A percentile compares a stretch with the other conserved stretches of the same genome.
Evolutionary conservation across 2,888 invertebrate genomes (phyloP).

Genomic region (Parelbella ahira): DNA sequence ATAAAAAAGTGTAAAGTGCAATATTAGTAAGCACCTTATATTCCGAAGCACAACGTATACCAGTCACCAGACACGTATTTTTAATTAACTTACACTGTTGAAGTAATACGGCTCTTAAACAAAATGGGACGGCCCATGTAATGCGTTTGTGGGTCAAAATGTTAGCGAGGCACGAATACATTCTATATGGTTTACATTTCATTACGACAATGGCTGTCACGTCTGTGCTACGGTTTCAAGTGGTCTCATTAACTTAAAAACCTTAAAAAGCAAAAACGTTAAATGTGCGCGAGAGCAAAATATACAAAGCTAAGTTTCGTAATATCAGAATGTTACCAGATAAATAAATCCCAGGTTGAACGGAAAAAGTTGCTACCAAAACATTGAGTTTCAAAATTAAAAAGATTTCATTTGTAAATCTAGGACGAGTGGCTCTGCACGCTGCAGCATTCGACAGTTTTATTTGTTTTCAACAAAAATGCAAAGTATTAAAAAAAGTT

Average conservation of each 20-base stretch:
- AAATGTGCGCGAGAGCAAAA: too few species aligned
- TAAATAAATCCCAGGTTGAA: too few species aligned
- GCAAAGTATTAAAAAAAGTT: conserved; percentile 17
- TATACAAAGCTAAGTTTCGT: too few species aligned
- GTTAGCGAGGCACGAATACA: conserved; percentile 9
- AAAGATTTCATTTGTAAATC: conserved; percentile 1
- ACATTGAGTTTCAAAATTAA: background rate
- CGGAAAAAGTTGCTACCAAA: too few species aligned
- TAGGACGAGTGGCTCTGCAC: conserved; percentile 6
- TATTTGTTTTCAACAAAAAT: conserved; percentile 17
- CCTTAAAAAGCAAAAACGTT: too few species aligned
- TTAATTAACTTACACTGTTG: conserved; percentile 15
- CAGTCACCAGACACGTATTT: conserved; percentile 13
- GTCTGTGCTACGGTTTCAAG: background rate
- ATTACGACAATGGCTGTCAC: background rate
- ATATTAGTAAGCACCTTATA: conserved; percentile 8
- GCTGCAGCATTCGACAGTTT: conserved; percentile 13
- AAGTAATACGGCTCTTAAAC: conserved; percentile 9
- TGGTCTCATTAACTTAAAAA: background rate
- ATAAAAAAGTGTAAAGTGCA: too few species aligned
- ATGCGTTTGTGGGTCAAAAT: conserved; percentile 17
- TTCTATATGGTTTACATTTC: conserved; percentile 6
- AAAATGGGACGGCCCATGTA: conserved; percentile 15
- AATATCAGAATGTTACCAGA: too few species aligned
- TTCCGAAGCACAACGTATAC: conserved; percentile 10